Percentiles rank a stretch among this genome's conserved stretches.
Evolutionary conservation across 2,888 invertebrate species (phyloP).

Genomic region (Drosophila kanekoi): DNA sequence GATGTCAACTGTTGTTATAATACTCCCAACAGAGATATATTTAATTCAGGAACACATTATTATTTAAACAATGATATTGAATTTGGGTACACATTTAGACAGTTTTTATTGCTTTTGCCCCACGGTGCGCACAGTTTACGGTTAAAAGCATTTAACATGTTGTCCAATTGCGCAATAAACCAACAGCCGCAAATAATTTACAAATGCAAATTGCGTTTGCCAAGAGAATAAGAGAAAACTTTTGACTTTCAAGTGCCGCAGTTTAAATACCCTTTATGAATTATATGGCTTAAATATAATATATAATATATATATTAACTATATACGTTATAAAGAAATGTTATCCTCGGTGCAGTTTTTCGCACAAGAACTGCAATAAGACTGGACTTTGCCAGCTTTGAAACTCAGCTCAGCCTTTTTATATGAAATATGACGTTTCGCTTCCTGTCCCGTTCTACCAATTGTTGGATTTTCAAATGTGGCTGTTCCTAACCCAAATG

Average conservation of each 20-base stretch:
- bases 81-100: background rate
- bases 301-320: background rate
- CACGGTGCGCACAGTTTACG: slow-evolving; percentile 52
- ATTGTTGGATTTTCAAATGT: slow-evolving; percentile 3
- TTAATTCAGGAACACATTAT: background rate
- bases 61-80: background rate
- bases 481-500: slow-evolving; percentile 9
- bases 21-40: no score
- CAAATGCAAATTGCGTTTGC: slow-evolving; percentile 65
- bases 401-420: no score
- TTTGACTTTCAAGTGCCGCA: background rate
- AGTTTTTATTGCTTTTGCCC: slow-evolving; percentile 7
- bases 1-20: background rate
- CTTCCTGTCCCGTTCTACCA: background rate
- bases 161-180: slow-evolving; percentile 70
- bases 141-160: slow-evolving; percentile 57
- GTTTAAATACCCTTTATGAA: background rate
- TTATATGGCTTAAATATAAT: background rate
- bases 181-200: slow-evolving; percentile 54
- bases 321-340: background rate
- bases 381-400: no score
- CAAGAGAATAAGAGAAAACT: slow-evolving; percentile 11
- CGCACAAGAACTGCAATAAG: no score
- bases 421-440: no score
- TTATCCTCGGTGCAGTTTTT: no score